Conservation (phyloP, 2,113 vertebrate species). For the Pipra filicauda region DNA sequence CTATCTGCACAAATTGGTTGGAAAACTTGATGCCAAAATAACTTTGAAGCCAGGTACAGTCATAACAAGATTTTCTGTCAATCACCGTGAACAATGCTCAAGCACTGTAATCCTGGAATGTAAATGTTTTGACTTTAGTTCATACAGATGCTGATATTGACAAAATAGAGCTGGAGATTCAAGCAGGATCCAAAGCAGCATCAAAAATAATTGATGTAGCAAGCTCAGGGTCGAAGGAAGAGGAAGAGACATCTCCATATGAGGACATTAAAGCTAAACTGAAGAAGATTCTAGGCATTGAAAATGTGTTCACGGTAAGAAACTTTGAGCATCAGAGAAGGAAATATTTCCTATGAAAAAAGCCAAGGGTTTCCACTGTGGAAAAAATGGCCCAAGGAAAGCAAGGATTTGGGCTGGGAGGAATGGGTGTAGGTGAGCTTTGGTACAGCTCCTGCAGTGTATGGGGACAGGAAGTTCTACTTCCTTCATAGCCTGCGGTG, state of each 20-base stretch:
- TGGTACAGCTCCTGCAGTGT: not conserved
- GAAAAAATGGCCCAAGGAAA: not conserved
- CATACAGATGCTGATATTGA: slow-evolving; percentile 69
- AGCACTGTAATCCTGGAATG: not conserved
- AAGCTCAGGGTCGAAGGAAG: slow-evolving; percentile 31
- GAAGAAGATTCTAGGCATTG: slow-evolving; percentile 70
- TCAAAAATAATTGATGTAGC: slow-evolving; percentile 73
- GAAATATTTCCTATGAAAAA: not conserved
- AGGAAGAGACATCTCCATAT: not conserved
- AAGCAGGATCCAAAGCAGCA: slow-evolving; percentile 76
- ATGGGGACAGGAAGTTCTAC: not conserved
- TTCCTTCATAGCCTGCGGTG: not conserved
- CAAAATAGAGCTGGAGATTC: slow-evolving; percentile 81
- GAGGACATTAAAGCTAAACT: slow-evolving; percentile 67
- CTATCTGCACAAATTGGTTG: slow-evolving; percentile 70
- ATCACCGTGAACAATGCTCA: not conserved
- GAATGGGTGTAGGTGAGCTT: not conserved
- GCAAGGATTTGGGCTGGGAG: not conserved
- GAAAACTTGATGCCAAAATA: slow-evolving; percentile 71
- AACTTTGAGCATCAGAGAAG: not conserved
- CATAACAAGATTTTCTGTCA: not conserved
- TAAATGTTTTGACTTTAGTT: slow-evolving; percentile 1
- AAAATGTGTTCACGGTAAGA: slow-evolving; percentile 45
- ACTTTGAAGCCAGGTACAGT: slow-evolving; percentile 75
- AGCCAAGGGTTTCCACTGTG: not conserved